Conservation (phyloP, 2,113 vertebrate genomes). For the Hoplias malabaricus region DNA sequence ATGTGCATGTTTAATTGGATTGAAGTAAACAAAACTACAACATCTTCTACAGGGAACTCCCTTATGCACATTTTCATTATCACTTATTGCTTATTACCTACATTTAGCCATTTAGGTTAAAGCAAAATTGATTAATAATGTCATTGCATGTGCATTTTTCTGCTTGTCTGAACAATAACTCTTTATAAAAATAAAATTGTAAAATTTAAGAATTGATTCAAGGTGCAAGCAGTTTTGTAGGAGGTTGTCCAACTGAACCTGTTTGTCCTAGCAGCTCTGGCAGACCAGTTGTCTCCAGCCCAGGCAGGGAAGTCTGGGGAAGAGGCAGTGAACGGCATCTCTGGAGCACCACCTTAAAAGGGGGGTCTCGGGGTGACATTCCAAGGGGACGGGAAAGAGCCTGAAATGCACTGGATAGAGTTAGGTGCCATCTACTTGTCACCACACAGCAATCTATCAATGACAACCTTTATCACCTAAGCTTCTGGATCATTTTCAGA, state of each 20-base stretch:
- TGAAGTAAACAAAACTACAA: no score
- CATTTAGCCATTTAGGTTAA: no score
- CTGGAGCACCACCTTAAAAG: conserved; percentile 80
- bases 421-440: conserved; percentile 57
- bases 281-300: conserved; percentile 71
- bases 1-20: no score
- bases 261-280: conserved; percentile 71
- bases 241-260: conserved; percentile 63
- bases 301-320: conserved; percentile 77
- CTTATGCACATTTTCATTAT: no score
- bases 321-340: conserved; percentile 82
- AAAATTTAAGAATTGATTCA: no score
- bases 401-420: conserved; percentile 71
- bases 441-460: not conserved
- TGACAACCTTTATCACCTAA: not conserved
- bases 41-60: no score
- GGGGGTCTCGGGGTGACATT: conserved; percentile 73
- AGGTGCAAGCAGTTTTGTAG: not conserved
- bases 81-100: no score
- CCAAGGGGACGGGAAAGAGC: conserved; percentile 71
- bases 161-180: no score
- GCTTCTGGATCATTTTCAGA: not conserved
- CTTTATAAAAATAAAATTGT: no score
- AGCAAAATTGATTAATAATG: no score
- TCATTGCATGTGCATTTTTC: no score